A percentile compares a stretch with the other conserved stretches of the same genome.
phyloP scores from a whole-genome alignment of 2,888 invertebrate species.

The Biston betularia region DNA sequence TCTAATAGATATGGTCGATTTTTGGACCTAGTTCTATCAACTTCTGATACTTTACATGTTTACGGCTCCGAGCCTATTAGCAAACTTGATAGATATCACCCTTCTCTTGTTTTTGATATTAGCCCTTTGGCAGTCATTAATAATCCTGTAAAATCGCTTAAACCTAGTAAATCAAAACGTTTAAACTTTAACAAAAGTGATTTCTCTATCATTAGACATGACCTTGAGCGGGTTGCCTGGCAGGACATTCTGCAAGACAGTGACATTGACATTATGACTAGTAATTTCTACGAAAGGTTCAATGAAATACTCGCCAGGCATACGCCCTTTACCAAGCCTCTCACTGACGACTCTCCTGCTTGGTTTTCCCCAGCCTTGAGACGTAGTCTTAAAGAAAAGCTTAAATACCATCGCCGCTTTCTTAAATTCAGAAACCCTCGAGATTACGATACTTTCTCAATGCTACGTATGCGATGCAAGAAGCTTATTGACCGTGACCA shows the following conservation, averaged over 20 bases:
- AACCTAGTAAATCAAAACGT: neutral
- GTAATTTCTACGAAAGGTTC: neutral
- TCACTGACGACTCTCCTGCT: neutral
- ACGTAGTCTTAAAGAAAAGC: constrained; percentile 1
- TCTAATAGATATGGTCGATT: neutral
- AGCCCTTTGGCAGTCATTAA: neutral
- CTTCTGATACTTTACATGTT: neutral
- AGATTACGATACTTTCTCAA: neutral
- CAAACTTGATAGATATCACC: neutral
- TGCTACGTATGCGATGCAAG: neutral
- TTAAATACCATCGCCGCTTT: neutral
- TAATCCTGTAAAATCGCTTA: neutral
- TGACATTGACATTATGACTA: neutral
- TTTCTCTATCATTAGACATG: neutral
- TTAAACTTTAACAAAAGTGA: neutral
- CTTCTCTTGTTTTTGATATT: neutral
- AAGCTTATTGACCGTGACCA: neutral
- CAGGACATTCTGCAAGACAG: neutral
- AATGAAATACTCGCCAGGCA: neutral
- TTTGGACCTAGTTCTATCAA: neutral
- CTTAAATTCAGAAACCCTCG: neutral
- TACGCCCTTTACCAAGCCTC: neutral
- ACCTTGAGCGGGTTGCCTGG: neutral
- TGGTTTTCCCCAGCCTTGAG: neutral
- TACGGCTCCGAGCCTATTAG: neutral